Conservation (phyloP, 2,797 vertebrate genomes). For the Hoplostethus mediterraneus region DNA sequence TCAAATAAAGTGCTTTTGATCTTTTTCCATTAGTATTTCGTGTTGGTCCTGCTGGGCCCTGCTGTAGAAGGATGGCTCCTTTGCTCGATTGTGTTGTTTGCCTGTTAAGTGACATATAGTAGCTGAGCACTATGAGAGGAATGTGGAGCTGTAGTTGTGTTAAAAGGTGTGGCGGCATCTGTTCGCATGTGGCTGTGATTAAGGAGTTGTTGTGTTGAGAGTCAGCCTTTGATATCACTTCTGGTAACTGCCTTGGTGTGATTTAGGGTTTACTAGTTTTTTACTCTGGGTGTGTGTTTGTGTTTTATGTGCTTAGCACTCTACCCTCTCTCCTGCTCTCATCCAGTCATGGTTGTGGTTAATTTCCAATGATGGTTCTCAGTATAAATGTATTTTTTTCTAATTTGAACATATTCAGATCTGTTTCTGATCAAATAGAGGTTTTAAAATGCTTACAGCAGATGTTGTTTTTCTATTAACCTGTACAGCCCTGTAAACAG, state of each 20-base stretch:
- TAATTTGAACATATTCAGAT: too few species aligned
- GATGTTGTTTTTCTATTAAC: too few species aligned
- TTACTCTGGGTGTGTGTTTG: constrained; percentile 1
- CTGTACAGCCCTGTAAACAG: constrained; percentile 19
- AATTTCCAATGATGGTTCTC: too few species aligned
- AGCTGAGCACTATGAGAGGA: constrained; percentile 35
- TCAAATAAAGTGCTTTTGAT: constrained; percentile 38
- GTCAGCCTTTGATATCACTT: constrained; percentile 40
- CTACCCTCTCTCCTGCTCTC: not conserved
- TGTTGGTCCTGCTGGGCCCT: constrained; percentile 25
- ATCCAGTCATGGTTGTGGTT: not conserved
- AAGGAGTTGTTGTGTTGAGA: constrained; percentile 29
- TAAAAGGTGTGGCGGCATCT: constrained; percentile 48
- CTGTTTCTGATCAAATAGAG: too few species aligned
- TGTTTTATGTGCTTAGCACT: constrained; percentile 33
- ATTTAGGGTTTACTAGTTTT: constrained; percentile 57
- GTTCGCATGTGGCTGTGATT: constrained; percentile 61
- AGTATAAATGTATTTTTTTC: too few species aligned
- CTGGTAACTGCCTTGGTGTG: constrained; percentile 34
- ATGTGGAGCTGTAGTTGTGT: constrained; percentile 23
- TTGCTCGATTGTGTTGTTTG: constrained; percentile 11
- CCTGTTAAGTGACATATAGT: constrained; percentile 7
- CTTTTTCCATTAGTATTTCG: constrained; percentile 9
- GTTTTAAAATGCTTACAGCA: too few species aligned
- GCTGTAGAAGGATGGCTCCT: constrained; percentile 12